Conservation (phyloP, 2,888 invertebrate genomes). For the Buathra laborator region DNA sequence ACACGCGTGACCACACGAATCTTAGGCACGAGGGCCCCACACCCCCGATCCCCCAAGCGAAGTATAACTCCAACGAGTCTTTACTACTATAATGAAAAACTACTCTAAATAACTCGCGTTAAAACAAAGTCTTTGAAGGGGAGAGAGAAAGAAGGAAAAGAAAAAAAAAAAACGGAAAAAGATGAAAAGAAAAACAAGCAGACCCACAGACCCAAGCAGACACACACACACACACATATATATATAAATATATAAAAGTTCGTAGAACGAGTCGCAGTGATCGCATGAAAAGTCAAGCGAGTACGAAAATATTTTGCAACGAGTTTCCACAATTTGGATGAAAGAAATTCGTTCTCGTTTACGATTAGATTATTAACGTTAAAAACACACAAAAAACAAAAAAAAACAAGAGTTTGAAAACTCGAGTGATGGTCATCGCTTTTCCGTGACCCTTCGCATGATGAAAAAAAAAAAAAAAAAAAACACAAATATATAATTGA, state of each 20-base stretch:
- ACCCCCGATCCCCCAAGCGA: slow-evolving; percentile 36
- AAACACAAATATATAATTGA: slow-evolving; percentile 42
- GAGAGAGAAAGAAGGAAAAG: slow-evolving; percentile 19
- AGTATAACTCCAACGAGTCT: slow-evolving; percentile 53
- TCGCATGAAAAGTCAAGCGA: slow-evolving; percentile 38
- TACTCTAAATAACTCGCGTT: slow-evolving; percentile 47
- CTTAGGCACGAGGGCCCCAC: slow-evolving; percentile 66
- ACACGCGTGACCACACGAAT: slow-evolving; percentile 72
- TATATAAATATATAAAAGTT: slow-evolving; percentile 64
- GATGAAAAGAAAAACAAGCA: slow-evolving; percentile 24
- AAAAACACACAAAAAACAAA: neutral
- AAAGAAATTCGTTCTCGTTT: slow-evolving; percentile 52
- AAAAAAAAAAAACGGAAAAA: slow-evolving; percentile 18
- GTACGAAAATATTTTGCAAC: slow-evolving; percentile 53
- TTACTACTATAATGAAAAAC: slow-evolving; percentile 53
- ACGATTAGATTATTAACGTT: slow-evolving; percentile 56
- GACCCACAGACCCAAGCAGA: slow-evolving; percentile 46
- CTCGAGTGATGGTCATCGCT: slow-evolving; percentile 63
- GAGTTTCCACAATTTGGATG: slow-evolving; percentile 41
- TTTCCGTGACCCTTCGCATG: slow-evolving; percentile 53
- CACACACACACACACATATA: slow-evolving; percentile 55
- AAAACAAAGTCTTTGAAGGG: slow-evolving; percentile 65
- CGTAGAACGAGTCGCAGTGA: slow-evolving; percentile 57
- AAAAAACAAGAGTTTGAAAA: slow-evolving; percentile 68
- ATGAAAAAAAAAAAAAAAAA: slow-evolving; percentile 10